These are phyloP conservation scores for Datnioides undecimradiatus DNA, from an alignment of 2,113 vertebrate genomes.

Conservation along the genomic window DNA sequence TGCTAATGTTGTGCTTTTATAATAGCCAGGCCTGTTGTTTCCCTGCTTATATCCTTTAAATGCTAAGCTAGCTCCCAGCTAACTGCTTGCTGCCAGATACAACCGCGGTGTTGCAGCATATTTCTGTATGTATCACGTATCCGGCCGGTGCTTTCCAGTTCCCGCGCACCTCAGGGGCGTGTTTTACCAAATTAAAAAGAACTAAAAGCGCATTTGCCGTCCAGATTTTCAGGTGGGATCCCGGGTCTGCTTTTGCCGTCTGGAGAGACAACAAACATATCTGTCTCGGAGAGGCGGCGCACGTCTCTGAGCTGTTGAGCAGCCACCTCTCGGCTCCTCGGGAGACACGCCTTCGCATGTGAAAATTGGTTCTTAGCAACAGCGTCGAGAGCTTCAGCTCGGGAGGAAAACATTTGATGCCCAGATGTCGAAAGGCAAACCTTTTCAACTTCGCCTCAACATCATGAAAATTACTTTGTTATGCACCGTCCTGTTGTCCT, in stretches of 20 bases:
- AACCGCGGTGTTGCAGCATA: neutral
- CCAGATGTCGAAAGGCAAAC: conserved; percentile 75
- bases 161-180: neutral
- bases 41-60: neutral
- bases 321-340: conserved; percentile 32
- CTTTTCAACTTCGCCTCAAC: conserved; percentile 67
- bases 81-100: neutral
- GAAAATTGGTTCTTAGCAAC: conserved; percentile 54
- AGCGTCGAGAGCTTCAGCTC: conserved; percentile 56
- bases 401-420: conserved; percentile 73
- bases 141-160: neutral
- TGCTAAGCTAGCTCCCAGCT: neutral
- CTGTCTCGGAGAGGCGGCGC: conserved; percentile 59
- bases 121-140: neutral
- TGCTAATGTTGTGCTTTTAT: no score
- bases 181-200: neutral
- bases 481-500: conserved; percentile 48
- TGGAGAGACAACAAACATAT: conserved; percentile 71
- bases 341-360: conserved; percentile 45
- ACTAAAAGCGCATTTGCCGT: neutral
- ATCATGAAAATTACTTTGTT: conserved; percentile 71
- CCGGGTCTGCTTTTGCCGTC: conserved; percentile 61
- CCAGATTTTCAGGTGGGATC: conserved; percentile 4
- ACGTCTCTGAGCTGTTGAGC: conserved; percentile 30
- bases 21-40: neutral